Base-by-base conservation (phyloP, 1,140 invertebrate species). In the Melitaea cinxia region DNA sequence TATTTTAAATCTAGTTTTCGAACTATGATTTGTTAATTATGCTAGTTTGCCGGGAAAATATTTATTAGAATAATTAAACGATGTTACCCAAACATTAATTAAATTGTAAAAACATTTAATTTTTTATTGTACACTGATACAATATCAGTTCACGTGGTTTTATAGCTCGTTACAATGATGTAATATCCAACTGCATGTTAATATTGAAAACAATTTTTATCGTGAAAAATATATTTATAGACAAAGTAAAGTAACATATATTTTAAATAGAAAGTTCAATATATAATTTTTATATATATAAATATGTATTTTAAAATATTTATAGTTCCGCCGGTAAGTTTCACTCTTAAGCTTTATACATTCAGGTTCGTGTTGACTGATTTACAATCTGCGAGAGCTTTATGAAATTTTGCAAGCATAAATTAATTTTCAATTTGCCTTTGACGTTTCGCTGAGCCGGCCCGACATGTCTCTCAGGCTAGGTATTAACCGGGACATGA, bases 401-500 rank as follows among this genome's bases (percentile, higher is more conserved):
- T 75, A 82, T 80, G 79, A 82, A 83, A 84, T 84, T 84, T 86
- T 82, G 80, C 70, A 73, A 80, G 81, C 85, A 89, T 90, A 90
- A 90, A 90, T 90, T 90, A 90, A 89, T 89, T 90, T 90, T 88
- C 88, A 88, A 90, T 90, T 90, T 90, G 80, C 83, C 85, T 88
- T 88, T 88, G 88, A 88, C 85, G 79, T 88, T 85, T 88, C 77
- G 85, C 88, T 86, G 84, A 90, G 85, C 82, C 81, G 77, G 73
- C 73, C 73, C 75, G 77, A 79, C 85, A 82, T 83, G 83, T 89
- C 87, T 87, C 83, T 65, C 77, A 79, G 78, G 78, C 78, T 57
- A 49, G 55, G 55, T 58, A 65, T 58, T 65, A 65, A 78, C 78
- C 74, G 78, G 76, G 77, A 86, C 83, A 89, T 81, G 82, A 84